phyloP scores from a whole-genome alignment of 2,113 vertebrate genomes.

The Elephantulus edwardii region DNA sequence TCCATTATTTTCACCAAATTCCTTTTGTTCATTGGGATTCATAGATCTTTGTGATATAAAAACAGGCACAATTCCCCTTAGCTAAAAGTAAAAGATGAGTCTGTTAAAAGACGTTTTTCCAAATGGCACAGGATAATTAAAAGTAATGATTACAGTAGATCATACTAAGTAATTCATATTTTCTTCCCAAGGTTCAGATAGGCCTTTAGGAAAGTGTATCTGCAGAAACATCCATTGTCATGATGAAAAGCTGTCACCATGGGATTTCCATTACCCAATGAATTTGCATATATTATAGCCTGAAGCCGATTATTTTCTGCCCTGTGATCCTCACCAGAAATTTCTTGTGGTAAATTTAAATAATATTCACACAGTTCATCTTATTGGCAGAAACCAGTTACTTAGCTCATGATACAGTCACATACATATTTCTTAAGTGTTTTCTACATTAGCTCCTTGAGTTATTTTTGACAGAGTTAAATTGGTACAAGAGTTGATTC shows the following conservation, averaged over 20 bases:
- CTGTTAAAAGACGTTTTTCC: slow-evolving; percentile 5
- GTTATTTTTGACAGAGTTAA: slow-evolving; percentile 49
- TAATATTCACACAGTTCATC: slow-evolving; percentile 31
- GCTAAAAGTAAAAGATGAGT: neutral
- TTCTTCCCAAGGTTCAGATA: neutral
- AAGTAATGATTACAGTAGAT: neutral
- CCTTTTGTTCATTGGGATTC: neutral
- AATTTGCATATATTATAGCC: neutral
- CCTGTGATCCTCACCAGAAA: slow-evolving; percentile 18
- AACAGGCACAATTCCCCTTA: neutral
- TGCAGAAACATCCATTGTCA: neutral
- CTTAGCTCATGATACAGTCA: neutral
- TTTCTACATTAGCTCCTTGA: neutral
- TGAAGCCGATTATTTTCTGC: neutral
- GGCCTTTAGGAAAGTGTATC: neutral
- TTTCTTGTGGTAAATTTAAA: slow-evolving; percentile 43
- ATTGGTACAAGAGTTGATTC: neutral
- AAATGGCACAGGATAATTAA: neutral
- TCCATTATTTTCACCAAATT: neutral
- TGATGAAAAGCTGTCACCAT: neutral
- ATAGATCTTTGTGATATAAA: neutral
- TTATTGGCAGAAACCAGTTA: slow-evolving; percentile 33
- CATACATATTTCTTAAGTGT: neutral
- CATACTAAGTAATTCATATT: slow-evolving; percentile 1
- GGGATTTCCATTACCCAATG: neutral